These are phyloP conservation scores for Rhyacichthys aspro DNA, from an alignment of 2,797 vertebrate species.

Conservation along the genomic window DNA sequence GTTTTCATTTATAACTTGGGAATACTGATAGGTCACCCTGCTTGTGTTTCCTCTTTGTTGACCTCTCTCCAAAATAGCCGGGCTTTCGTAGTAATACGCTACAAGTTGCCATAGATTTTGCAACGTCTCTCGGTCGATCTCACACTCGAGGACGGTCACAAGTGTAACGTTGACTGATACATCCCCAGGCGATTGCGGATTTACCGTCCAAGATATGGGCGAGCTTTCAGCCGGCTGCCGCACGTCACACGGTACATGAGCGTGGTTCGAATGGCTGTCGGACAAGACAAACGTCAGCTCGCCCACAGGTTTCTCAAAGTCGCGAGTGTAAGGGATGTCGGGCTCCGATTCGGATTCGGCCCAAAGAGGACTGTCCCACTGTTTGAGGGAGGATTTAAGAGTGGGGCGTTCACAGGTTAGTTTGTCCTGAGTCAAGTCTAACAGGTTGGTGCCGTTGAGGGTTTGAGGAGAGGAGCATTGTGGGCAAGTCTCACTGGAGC, in stretches of 20 bases:
- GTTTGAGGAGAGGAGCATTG: constrained; percentile 76
- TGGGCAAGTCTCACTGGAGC: constrained; percentile 71
- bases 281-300: constrained; percentile 77
- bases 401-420: constrained; percentile 75
- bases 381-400: constrained; percentile 78
- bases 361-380: constrained; percentile 70
- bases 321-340: constrained; percentile 76
- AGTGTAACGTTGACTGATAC: constrained; percentile 77
- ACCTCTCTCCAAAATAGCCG: constrained; percentile 80
- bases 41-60: constrained; percentile 68
- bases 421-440: constrained; percentile 62
- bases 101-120: constrained; percentile 85
- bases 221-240: constrained; percentile 69
- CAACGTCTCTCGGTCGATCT: constrained; percentile 81
- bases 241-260: constrained; percentile 79
- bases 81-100: constrained; percentile 84
- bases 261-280: constrained; percentile 81
- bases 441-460: constrained; percentile 73
- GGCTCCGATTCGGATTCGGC: constrained; percentile 79
- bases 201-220: constrained; percentile 70
- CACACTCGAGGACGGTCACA: constrained; percentile 76
- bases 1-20: constrained; percentile 75
- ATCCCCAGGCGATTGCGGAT: constrained; percentile 53
- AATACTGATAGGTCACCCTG: constrained; percentile 77
- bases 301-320: constrained; percentile 79